Percentiles rank a stretch among this genome's conserved stretches.
These are phyloP conservation scores for Tangara arthus DNA, from an alignment of 2,797 vertebrate genomes.

Conservation along the genomic window DNA sequence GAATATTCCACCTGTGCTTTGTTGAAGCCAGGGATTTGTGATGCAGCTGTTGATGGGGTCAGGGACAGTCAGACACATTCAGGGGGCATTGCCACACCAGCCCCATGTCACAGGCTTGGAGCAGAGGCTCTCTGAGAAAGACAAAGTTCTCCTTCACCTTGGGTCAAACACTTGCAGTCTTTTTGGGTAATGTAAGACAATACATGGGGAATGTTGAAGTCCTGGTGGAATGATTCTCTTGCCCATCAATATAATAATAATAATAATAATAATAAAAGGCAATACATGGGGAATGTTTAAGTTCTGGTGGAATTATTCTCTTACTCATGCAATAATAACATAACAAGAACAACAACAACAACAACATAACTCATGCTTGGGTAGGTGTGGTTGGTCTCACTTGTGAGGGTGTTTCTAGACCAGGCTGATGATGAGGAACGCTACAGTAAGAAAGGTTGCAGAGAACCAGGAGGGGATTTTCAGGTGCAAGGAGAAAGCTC, in stretches of 20 bases:
- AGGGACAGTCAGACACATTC: neutral
- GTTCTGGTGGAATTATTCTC: neutral
- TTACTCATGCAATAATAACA: neutral
- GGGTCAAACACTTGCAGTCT: neutral
- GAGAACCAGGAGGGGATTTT: neutral
- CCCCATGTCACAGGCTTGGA: neutral
- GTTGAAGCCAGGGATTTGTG: accelerated
- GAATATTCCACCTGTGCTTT: neutral
- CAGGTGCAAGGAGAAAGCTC: neutral
- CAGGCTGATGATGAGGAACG: neutral
- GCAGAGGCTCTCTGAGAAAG: neutral
- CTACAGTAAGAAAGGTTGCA: neutral
- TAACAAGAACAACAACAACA: neutral
- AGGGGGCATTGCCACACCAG: neutral
- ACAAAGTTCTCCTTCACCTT: neutral
- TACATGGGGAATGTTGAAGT: neutral
- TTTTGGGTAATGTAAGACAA: neutral
- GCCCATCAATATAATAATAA: too few species aligned
- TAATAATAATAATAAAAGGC: neutral
- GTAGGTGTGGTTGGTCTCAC: neutral
- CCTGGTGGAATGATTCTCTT: neutral
- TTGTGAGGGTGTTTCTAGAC: neutral
- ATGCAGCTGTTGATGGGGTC: neutral
- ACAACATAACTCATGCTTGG: neutral
- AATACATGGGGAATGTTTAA: neutral